Conservation (phyloP, 1,140 invertebrate genomes). For the Drosophila kohkoa region DNA sequence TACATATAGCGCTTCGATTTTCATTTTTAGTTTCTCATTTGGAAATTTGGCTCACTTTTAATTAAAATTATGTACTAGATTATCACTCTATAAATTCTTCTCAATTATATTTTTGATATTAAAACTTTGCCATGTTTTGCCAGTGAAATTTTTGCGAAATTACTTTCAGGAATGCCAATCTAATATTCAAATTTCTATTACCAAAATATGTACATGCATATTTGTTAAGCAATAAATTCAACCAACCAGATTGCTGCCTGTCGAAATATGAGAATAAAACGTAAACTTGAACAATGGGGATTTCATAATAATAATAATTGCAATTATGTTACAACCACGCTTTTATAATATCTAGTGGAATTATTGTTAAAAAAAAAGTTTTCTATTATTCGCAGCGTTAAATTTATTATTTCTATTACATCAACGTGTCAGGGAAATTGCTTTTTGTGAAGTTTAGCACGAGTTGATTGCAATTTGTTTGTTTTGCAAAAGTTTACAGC, state of each 20-base stretch:
- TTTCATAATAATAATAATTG: not conserved
- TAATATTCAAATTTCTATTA: not conserved
- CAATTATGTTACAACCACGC: not conserved
- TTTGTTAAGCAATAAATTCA: not conserved
- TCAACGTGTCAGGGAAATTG: slow-evolving; percentile 22
- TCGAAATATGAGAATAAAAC: not conserved
- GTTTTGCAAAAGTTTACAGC: slow-evolving; percentile 12
- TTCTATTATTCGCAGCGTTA: not conserved
- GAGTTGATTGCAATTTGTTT: slow-evolving; percentile 27
- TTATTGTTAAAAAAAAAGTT: slow-evolving; percentile 9
- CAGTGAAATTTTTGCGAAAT: not conserved
- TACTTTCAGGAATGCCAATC: not conserved
- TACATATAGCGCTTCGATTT: too few species aligned
- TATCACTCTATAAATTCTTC: too few species aligned
- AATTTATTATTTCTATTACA: slow-evolving; percentile 7
- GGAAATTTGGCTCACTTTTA: too few species aligned
- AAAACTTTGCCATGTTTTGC: too few species aligned
- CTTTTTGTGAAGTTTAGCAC: slow-evolving; percentile 14
- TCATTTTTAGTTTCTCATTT: too few species aligned
- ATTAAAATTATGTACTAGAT: too few species aligned
- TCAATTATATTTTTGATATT: too few species aligned
- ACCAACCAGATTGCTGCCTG: not conserved
- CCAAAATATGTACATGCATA: not conserved
- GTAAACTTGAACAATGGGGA: not conserved
- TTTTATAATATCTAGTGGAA: not conserved